Base-by-base conservation (phyloP, 64 coral and sea anemone genomes). In the Pocillopora damicornis region DNA sequence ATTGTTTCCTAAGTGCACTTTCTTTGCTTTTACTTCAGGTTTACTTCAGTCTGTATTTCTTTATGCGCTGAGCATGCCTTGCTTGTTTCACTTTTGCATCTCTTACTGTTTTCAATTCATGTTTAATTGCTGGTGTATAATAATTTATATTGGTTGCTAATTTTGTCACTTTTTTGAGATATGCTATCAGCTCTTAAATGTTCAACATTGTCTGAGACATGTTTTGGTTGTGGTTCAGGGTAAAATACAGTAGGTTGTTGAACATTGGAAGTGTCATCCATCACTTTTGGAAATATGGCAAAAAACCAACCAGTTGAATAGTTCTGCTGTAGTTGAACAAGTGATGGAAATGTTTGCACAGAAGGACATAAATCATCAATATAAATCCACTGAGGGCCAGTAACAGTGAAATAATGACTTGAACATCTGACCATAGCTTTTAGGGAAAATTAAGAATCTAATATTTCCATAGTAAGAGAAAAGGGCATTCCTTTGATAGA, bases 241-340 rank as follows among this genome's bases (percentile, higher is more conserved):
- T n/a, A n/a, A n/a, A n/a, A n/a, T n/a, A n/a, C n/a, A n/a, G n/a
- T n/a, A n/a, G n/a, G n/a, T n/a, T n/a, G n/a, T n/a, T n/a, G n/a
- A n/a, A n/a, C n/a, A n/a, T n/a, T n/a, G n/a, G n/a, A n/a, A n/a
- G n/a, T n/a, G n/a, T n/a, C n/a, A n/a, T n/a, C n/a, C n/a, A n/a
- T 9, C 23, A 38, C 80, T 22, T 80, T 89, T 80, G 79, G 76
- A 89, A 80, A 89, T 76, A 73, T 77, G 60, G 88, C 88, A 89
- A 89, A 89, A 81, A 61, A 91, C 89, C 89, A 91, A 51, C 81
- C 89, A 78, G 45, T 91, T 60, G 5, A 62, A 91, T 86, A 74
- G 10, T 18, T 13, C 45, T 64, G 63, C 81, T 66, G 58, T 3
- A 90, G 71, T 20, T 91, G 38, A 64, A 77, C 73, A 86, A 84